Percentiles rank a stretch among this genome's conserved stretches.
Conservation (phyloP, 2,113 vertebrate genomes). For the Thymallus thymallus region DNA sequence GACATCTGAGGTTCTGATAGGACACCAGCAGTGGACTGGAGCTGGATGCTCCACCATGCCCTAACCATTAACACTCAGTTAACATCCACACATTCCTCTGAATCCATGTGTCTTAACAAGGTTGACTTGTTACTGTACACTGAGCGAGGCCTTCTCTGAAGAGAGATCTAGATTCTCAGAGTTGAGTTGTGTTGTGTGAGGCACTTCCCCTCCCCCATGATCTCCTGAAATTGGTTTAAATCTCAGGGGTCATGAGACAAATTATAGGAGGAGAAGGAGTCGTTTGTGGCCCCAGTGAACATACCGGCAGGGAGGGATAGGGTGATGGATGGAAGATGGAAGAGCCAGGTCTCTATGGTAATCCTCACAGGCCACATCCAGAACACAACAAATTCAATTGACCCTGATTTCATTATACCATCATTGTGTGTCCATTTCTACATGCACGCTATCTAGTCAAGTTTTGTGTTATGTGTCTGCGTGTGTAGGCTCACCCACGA, state of each 20-base stretch:
- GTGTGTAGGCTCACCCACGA: too few species aligned
- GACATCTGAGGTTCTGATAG: not conserved
- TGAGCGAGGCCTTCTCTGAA: constrained; percentile 6
- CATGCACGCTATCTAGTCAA: too few species aligned
- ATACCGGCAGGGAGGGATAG: constrained; percentile 41
- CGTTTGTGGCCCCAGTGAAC: constrained; percentile 55
- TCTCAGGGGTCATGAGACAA: constrained; percentile 66
- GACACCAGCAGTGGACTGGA: not conserved
- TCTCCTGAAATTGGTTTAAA: constrained; percentile 62
- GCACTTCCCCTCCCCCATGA: constrained; percentile 6
- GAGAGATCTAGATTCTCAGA: constrained; percentile 11
- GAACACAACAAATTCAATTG: constrained; percentile 66
- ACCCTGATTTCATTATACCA: constrained; percentile 64
- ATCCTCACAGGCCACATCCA: constrained; percentile 32
- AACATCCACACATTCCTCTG: not conserved
- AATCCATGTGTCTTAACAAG: not conserved
- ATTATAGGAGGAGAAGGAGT: constrained; percentile 67
- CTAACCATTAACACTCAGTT: not conserved
- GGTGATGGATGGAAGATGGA: constrained; percentile 28
- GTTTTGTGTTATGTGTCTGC: too few species aligned
- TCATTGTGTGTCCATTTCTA: not conserved
- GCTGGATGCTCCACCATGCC: not conserved
- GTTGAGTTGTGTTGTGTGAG: not conserved
- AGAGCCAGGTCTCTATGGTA: constrained; percentile 61
- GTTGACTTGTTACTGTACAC: constrained; percentile 13